Conservation (phyloP, 1,140 invertebrate genomes). For the Neodiprion pinetum region DNA sequence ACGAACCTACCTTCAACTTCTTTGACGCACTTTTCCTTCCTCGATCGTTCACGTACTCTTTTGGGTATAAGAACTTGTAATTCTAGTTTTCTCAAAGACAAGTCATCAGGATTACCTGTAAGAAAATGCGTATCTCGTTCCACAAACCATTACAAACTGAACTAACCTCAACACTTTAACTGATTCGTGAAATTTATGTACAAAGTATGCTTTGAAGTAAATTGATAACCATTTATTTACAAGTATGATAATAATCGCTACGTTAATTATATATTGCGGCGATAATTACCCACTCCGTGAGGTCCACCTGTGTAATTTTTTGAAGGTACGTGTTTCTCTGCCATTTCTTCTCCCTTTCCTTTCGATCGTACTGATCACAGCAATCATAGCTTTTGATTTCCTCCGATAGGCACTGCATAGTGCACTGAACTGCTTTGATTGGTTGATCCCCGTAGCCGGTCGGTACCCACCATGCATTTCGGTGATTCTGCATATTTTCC, state of each 20-base stretch:
- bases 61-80: constrained; percentile 84
- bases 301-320: constrained; percentile 60
- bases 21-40: constrained; percentile 74
- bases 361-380: constrained; percentile 10
- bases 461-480: constrained; percentile 27
- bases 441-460: constrained; percentile 13
- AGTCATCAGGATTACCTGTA: constrained; percentile 86
- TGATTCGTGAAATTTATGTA: neutral
- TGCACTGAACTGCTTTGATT: neutral
- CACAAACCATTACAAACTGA: neutral
- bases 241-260: no score
- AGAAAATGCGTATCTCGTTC: constrained; percentile 26
- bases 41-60: constrained; percentile 81
- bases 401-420: neutral
- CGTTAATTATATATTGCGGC: neutral
- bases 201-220: no score
- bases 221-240: no score
- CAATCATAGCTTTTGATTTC: constrained; percentile 22
- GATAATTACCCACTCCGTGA: constrained; percentile 63
- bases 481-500: constrained; percentile 42
- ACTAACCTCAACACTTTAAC: neutral
- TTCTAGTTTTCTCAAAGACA: constrained; percentile 82
- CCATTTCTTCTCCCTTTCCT: constrained; percentile 11
- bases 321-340: constrained; percentile 43
- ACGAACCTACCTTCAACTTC: constrained; percentile 68